Base-by-base conservation (phyloP, 1,140 invertebrate species). In the Colletes gigas region DNA sequence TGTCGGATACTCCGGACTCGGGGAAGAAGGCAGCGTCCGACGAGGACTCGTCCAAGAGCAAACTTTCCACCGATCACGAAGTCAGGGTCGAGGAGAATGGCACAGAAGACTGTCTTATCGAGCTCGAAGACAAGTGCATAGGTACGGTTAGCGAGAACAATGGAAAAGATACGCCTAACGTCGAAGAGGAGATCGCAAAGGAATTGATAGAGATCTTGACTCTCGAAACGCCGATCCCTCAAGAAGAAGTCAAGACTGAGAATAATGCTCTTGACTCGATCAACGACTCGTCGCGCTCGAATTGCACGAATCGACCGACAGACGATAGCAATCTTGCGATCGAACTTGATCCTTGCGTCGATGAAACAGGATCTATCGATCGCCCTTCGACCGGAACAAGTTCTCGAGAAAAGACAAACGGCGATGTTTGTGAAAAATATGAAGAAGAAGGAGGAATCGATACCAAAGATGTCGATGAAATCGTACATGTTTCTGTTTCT, bases 1-100 rank as follows among this genome's bases (percentile, higher is more conserved):
- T 83, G 52, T 47, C 78, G 15, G 84, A 87, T 15, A 68, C 77
- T 9, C 62, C 82, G 15, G 70, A 59, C 15, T 84, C 73, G 0
- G 76, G 84, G 14, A 77, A 83, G 12, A 83, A 77, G 65, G 19
- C 68, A n/a, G 74, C 65, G 9, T 71, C 47, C 21, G 65, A 74
- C 0, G 14, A 30, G 5, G 12, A 12, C 41, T 21, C 10, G 0
- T 54, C 15, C 17, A 17, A 39, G 2, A 30, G 5, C 4, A 44
- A 71, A 10, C 0, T 1, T 7, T 59, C 12, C 2, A 14, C 14
- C 5, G 68, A 84, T 3, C 52, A 9, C 3, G 21, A n/a, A 57
- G 54, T 7, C n/a, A 17, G 19, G 19, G 60, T 19, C 7, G n/a
- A n/a, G 10, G n/a, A n/a, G 10, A 21, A 62, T 8, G 30, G 5